Evolutionary conservation across 2,113 vertebrate species (phyloP), one percentile per base, ranked within the genome.

Genomic region (Aegithalos caudatus): DNA sequence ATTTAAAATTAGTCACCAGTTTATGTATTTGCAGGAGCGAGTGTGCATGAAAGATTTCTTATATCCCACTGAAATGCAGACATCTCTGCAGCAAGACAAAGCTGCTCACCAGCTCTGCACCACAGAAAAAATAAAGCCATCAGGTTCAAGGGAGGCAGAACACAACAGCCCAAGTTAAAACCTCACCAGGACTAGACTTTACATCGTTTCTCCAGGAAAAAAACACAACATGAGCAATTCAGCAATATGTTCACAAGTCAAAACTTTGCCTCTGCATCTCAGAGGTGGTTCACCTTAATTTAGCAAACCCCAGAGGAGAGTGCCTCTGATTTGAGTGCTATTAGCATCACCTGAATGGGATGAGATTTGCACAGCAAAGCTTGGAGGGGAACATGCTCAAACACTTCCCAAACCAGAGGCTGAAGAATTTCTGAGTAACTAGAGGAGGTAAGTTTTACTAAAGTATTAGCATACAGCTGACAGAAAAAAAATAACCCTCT

Each of bases 1-100:
- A 87, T 83, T 91, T 88, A 54, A 81, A 95, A 71, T 94, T 93
- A 88, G 76, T 95, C 93, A 94, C 31, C 23, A 53, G 65, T 28
- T 88, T 42, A 21, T 58, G 37, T 78, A 47, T 61, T 86, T 74
- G 22, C 38, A 92, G 51, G 66, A 86, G 7, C 44, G 56, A 90
- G 29, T 31, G 28, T 83, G 33, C 45, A 44, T 57, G 72, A 25
- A 64, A 81, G 31, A 48, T 48, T 67, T 60, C 31, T 51, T 28
- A 23, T 19, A 47, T 21, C 31, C 14, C 64, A 37, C 37, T 79
- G 57, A 81, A 83, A 67, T 48, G 16, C 13, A 90, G 50, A 48
- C 38, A 70, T 18, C 35, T 85, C 54, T 54, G 37, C 37, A 64
- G 40, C 6, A 81, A 80, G 60, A 77, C 42, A 50, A 70, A 65